Conservation (phyloP, 2,888 invertebrate species). For the Hydriomena furcata region DNA sequence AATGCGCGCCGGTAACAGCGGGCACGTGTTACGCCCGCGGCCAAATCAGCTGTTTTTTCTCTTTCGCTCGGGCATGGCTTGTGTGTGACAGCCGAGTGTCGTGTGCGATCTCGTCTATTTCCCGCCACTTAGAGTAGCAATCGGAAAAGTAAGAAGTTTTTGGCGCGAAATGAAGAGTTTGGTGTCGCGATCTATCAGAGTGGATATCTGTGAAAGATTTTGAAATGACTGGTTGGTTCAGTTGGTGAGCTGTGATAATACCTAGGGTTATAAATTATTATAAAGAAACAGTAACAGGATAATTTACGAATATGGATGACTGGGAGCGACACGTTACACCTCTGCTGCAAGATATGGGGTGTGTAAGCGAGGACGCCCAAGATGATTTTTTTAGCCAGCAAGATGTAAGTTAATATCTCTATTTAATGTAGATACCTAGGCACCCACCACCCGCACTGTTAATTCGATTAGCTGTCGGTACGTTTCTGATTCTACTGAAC, state of each 20-base stretch:
- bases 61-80: constrained; percentile 70
- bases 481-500: too few species aligned
- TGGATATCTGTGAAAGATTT: constrained; percentile 55
- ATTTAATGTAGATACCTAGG: too few species aligned
- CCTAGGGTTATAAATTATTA: constrained; percentile 50
- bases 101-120: constrained; percentile 72
- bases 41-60: constrained; percentile 72
- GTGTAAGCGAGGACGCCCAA: constrained; percentile 79
- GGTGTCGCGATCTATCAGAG: constrained; percentile 39
- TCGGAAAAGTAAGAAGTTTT: constrained; percentile 68
- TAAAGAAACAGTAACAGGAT: constrained; percentile 44
- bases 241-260: constrained; percentile 68
- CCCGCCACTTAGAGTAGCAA: constrained; percentile 66
- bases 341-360: constrained; percentile 83
- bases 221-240: constrained; percentile 57
- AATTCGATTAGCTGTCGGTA: too few species aligned
- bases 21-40: constrained; percentile 77
- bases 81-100: constrained; percentile 74
- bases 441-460: too few species aligned
- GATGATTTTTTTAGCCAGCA: constrained; percentile 84
- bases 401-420: constrained; percentile 73
- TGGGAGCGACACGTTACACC: constrained; percentile 85
- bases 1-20: constrained; percentile 78
- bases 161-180: constrained; percentile 74
- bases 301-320: constrained; percentile 77